A percentile compares a stretch with the other conserved stretches of the same genome.
Evolutionary conservation across 2,113 vertebrate genomes (phyloP).

Genomic region (Tragulus kanchil): DNA sequence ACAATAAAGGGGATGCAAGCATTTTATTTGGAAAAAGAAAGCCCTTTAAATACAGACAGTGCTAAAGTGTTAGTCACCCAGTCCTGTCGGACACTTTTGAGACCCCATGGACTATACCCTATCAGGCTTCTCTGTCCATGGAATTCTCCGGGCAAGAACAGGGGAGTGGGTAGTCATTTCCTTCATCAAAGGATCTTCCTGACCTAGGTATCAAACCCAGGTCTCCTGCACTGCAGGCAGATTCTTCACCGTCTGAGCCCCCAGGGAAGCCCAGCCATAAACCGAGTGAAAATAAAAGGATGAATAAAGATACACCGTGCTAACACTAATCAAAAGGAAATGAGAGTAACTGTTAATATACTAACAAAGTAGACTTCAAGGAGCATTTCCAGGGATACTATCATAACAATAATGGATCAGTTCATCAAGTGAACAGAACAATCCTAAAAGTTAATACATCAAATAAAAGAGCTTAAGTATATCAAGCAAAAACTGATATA

Average conservation of each 20-base stretch:
- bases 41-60: neutral
- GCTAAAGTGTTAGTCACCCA: neutral
- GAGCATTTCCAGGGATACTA: neutral
- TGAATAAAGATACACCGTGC: neutral
- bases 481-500: neutral
- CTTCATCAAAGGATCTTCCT: neutral
- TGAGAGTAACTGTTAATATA: neutral
- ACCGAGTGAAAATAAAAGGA: neutral
- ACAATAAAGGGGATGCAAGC: no score
- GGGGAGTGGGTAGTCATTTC: neutral
- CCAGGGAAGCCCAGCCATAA: neutral
- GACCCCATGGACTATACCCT: neutral
- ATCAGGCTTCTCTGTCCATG: neutral
- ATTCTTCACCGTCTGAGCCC: neutral
- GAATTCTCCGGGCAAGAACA: neutral
- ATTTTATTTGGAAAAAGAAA: neutral
- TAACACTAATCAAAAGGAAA: neutral
- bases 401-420: neutral
- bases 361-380: neutral
- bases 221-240: neutral
- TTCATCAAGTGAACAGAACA: neutral
- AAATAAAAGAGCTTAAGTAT: neutral
- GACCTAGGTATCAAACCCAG: neutral
- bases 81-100: neutral
- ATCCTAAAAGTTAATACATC: neutral